phyloP scores from a whole-genome alignment of 2,888 invertebrate species.

The Neoaliturus tenellus region DNA sequence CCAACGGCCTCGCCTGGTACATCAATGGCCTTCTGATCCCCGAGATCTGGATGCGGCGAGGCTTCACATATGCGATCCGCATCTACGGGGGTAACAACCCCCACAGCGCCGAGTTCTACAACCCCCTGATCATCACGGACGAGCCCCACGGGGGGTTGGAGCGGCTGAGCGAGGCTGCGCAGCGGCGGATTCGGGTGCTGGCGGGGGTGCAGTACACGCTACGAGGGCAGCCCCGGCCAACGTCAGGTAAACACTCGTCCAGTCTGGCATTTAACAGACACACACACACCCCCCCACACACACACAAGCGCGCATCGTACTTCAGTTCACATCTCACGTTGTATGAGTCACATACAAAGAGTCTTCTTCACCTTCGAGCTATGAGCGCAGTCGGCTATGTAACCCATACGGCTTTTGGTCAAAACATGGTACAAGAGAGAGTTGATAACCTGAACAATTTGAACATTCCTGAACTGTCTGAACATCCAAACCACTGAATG shows the following conservation, averaged over 20 bases:
- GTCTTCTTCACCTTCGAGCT: too few relatives aligned
- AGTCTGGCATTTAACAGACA: not conserved
- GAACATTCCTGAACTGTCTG: too few relatives aligned
- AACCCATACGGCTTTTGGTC: too few relatives aligned
- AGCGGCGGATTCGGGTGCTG: conserved; percentile 82
- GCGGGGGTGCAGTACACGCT: conserved; percentile 90
- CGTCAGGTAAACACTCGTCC: conserved; percentile 82
- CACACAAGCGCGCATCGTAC: too few relatives aligned
- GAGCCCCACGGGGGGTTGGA: conserved; percentile 91
- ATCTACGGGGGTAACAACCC: conserved; percentile 92
- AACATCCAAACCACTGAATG: too few relatives aligned
- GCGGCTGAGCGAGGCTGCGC: conserved; percentile 81
- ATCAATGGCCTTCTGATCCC: conserved; percentile 93
- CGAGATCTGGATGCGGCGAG: conserved; percentile 90
- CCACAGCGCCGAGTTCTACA: conserved; percentile 89
- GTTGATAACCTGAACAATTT: too few relatives aligned
- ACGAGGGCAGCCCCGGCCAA: conserved; percentile 86
- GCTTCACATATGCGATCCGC: conserved; percentile 88
- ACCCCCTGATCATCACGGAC: conserved; percentile 92
- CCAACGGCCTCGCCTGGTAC: conserved; percentile 90
- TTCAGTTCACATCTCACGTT: too few relatives aligned
- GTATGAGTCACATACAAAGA: too few relatives aligned
- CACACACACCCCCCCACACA: too few relatives aligned
- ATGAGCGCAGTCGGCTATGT: too few relatives aligned
- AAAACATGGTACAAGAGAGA: too few relatives aligned